phyloP scores from a whole-genome alignment of 1,140 invertebrate species.

The Temnothorax longispinosus region DNA sequence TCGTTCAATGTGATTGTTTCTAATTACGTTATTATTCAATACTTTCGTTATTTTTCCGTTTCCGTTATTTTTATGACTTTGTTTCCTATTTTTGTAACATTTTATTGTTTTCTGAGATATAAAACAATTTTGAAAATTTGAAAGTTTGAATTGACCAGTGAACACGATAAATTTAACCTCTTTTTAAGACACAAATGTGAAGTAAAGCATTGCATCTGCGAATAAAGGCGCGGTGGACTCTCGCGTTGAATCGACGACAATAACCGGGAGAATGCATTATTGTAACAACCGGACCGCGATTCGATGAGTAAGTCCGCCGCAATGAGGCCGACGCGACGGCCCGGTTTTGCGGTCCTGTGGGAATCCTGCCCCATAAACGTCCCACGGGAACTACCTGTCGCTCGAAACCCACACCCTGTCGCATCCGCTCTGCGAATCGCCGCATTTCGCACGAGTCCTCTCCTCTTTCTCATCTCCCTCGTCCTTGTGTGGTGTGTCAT shows the following conservation, averaged over 20 bases:
- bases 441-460: conserved; percentile 79
- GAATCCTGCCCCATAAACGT: conserved; percentile 75
- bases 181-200: not conserved
- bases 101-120: not conserved
- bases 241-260: conserved; percentile 60
- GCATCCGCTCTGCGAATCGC: conserved; percentile 67
- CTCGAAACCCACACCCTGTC: conserved; percentile 66
- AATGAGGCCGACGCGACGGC: conserved; percentile 28
- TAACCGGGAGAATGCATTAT: conserved; percentile 32
- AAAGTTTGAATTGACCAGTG: not conserved
- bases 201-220: not conserved
- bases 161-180: conserved; percentile 46
- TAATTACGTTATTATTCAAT: conserved; percentile 7
- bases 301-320: conserved; percentile 28
- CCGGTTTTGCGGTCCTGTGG: conserved; percentile 74
- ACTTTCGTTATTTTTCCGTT: not conserved
- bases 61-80: too few relatives aligned
- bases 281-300: conserved; percentile 55
- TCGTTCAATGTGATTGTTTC: not conserved
- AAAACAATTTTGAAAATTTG: conserved; percentile 28
- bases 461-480: conserved; percentile 58
- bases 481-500: not conserved
- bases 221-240: conserved; percentile 9
- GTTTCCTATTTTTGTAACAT: not conserved
- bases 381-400: conserved; percentile 82